Evolutionary conservation across 2,797 vertebrate genomes (phyloP).

Genomic region (Rhinella marina): DNA sequence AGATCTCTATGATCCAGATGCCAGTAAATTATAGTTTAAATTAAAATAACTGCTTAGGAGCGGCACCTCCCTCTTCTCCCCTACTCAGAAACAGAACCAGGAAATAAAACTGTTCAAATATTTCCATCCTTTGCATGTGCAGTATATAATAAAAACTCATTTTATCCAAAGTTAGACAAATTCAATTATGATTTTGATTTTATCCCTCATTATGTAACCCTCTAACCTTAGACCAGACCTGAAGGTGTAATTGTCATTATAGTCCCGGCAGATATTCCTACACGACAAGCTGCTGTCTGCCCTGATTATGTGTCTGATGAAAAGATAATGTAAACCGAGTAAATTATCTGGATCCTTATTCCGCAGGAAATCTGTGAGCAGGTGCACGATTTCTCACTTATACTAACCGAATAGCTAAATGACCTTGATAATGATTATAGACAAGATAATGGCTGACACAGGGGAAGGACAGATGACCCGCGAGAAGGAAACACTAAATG

Average conservation of each 20-base stretch:
- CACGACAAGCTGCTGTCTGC: neutral
- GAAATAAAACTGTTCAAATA: neutral
- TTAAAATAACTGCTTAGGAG: too few species aligned
- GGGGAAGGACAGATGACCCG: neutral
- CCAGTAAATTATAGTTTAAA: too few species aligned
- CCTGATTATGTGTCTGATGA: neutral
- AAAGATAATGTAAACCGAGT: constrained; percentile 9
- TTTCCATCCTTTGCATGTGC: neutral
- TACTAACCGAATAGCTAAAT: neutral
- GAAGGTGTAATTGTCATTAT: neutral
- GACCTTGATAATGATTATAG: constrained; percentile 1
- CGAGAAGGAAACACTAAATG: neutral
- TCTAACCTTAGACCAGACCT: neutral
- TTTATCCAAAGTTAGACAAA: neutral
- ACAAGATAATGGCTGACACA: neutral
- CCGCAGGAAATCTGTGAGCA: neutral
- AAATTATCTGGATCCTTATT: constrained; percentile 1
- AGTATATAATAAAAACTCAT: neutral
- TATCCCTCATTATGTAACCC: too few species aligned
- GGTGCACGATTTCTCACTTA: too few species aligned
- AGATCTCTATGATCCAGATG: too few species aligned
- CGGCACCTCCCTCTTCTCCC: too few species aligned
- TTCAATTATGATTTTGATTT: neutral
- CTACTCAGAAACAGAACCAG: neutral
- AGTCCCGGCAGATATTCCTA: neutral